Base-by-base conservation (phyloP, 2,888 invertebrate species). In the Teleiodes luculella region DNA sequence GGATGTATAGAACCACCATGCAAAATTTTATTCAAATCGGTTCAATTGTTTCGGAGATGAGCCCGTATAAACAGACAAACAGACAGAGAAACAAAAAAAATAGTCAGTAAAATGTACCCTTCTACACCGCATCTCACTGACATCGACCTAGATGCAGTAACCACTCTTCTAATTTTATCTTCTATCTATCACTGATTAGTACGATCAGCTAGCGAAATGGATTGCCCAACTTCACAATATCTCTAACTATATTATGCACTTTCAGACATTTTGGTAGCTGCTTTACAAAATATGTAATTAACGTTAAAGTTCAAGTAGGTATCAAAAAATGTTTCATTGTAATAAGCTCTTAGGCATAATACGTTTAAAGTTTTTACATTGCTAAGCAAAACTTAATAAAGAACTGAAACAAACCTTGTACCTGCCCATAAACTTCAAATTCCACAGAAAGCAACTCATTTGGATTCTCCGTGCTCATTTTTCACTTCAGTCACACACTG, bases 371-470 rank as follows among this genome's bases (percentile, higher is more conserved):
- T 39, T n/a, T n/a, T 8, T 7, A 43, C 20, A 45, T 3, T 10
- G 11, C n/a, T 8, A 10, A 10, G 11, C 6, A 1, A 45, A n/a
- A 30, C n/a, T 24, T 28, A 5, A 37, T 16, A 43, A 49, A 49
- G 43, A 56, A 18, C 8, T 16, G 18, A 39, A 10, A 68, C 81
- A 80, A 86, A 96, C 97, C 97, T 93, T 97, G 97, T 35, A 97
- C 97, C 85, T 95, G 94, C 54, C 97, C 97, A 74, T 92, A 96
- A 56, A 97, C 96, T 85, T 97, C 97, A 76, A 97, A 97, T 71
- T 97, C 97, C 39, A 96, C 95, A 36, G 96, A 95, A 41, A 95
- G 93, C 63, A 95, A 86, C 54, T 91, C 90, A 68, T 92, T 92
- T 57, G 90, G 83, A 60, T 92, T 91, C 60, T 91, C 91, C 46